These are phyloP conservation scores for Amphimallon solstitiale DNA, from an alignment of 2,888 invertebrate species.

Conservation along the genomic window DNA sequence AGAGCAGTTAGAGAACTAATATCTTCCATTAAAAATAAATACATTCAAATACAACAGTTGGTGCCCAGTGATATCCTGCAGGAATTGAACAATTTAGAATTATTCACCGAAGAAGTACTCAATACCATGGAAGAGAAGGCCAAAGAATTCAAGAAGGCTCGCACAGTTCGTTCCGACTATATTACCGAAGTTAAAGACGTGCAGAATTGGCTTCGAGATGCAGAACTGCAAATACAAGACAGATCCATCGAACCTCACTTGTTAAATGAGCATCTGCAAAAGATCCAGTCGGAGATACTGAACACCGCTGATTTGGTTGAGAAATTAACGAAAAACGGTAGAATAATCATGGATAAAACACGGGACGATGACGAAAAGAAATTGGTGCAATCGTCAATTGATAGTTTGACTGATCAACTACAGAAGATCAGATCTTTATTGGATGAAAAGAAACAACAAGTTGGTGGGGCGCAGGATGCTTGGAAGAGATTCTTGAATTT, in stretches of 20 bases:
- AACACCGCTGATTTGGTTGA: conserved; percentile 80
- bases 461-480: conserved; percentile 88
- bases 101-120: conserved; percentile 80
- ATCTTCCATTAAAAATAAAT: conserved; percentile 70
- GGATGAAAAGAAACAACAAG: conserved; percentile 84
- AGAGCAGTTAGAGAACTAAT: conserved; percentile 70
- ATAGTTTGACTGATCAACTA: conserved; percentile 81
- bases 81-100: conserved; percentile 83
- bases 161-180: conserved; percentile 84
- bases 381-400: conserved; percentile 78
- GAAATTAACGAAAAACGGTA: conserved; percentile 80
- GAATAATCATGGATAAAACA: conserved; percentile 81
- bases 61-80: conserved; percentile 82
- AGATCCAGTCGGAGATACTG: conserved; percentile 79
- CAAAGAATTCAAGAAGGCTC: conserved; percentile 87
- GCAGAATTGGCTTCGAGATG: conserved; percentile 84
- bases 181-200: conserved; percentile 81
- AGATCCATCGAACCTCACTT: conserved; percentile 80
- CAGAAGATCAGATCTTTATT: conserved; percentile 80
- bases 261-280: conserved; percentile 80
- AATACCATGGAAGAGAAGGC: conserved; percentile 89
- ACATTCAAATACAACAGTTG: conserved; percentile 71
- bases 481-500: conserved; percentile 87
- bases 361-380: conserved; percentile 81
- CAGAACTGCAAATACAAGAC: conserved; percentile 85